phyloP scores from a whole-genome alignment of 2,113 vertebrate species.

The Lamprotornis superbus region DNA sequence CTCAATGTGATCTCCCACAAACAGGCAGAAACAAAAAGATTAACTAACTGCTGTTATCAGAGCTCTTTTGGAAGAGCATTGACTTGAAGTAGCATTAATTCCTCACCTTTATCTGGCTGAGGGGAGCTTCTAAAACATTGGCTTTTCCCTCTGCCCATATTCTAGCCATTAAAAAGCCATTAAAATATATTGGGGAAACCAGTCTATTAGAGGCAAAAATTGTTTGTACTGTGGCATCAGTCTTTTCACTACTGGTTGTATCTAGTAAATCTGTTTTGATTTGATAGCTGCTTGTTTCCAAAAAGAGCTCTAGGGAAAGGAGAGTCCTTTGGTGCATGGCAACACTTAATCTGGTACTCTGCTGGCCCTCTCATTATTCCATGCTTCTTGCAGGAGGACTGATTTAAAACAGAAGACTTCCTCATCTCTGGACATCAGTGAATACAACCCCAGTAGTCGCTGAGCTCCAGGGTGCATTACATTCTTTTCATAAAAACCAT shows the following conservation, averaged over 20 bases:
- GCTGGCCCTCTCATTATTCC: neutral
- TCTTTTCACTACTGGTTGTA: neutral
- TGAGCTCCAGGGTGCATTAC: neutral
- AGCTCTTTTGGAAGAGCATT: neutral
- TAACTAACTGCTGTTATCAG: neutral
- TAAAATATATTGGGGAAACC: neutral
- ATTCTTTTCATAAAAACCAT: neutral
- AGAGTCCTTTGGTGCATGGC: neutral
- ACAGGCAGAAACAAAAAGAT: neutral
- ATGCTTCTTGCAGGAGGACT: neutral
- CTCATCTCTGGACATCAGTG: neutral
- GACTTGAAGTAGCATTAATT: neutral
- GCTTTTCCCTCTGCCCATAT: neutral
- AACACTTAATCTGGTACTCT: neutral
- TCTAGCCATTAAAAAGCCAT: neutral
- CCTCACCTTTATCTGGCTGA: neutral
- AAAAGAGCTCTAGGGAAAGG: neutral
- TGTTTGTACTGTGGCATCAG: constrained; percentile 5
- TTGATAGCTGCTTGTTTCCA: constrained; percentile 21
- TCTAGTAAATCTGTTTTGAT: constrained; percentile 44
- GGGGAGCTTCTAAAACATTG: neutral
- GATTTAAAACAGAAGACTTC: neutral
- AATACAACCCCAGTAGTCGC: neutral
- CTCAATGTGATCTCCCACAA: neutral
- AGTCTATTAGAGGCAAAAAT: neutral